Percentiles rank a stretch among this genome's conserved stretches.
Conservation (phyloP, 2,888 invertebrate genomes). For the Parelbella ahira region DNA sequence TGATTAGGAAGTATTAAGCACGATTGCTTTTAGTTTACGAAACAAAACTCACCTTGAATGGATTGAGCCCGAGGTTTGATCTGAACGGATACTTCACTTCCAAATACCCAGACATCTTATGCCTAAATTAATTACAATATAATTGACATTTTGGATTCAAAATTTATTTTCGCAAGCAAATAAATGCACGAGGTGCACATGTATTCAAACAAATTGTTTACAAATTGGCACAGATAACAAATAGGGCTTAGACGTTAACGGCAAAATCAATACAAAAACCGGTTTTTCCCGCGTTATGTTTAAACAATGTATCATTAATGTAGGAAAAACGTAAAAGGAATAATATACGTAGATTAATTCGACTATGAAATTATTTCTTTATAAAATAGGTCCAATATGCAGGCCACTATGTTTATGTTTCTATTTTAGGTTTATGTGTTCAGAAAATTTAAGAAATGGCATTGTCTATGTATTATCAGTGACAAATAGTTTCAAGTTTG, state of each 20-base stretch:
- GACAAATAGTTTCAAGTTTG: no score
- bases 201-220: slow-evolving; percentile 38
- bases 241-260: slow-evolving; percentile 14
- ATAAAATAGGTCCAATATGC: no score
- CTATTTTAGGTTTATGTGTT: no score
- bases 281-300: slow-evolving; percentile 18
- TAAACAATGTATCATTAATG: no score
- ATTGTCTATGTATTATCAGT: no score
- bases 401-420: no score
- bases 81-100: slow-evolving; percentile 83
- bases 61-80: slow-evolving; percentile 81
- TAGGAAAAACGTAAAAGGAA: no score
- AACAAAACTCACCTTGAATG: slow-evolving; percentile 80
- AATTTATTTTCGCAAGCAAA: slow-evolving; percentile 19
- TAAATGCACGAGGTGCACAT: slow-evolving; percentile 32
- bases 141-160: slow-evolving; percentile 27
- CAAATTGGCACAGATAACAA: slow-evolving; percentile 35
- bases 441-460: no score
- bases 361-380: no score
- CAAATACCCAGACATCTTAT: slow-evolving; percentile 79
- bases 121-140: slow-evolving; percentile 23
- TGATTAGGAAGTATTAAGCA: slow-evolving; percentile 29
- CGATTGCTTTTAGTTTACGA: slow-evolving; percentile 25
- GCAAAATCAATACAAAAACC: slow-evolving; percentile 25
- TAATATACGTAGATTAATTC: no score